Percentiles rank a stretch among this genome's conserved stretches.
phyloP scores from a whole-genome alignment of 2,797 vertebrate species.

The Acanthopagrus latus region DNA sequence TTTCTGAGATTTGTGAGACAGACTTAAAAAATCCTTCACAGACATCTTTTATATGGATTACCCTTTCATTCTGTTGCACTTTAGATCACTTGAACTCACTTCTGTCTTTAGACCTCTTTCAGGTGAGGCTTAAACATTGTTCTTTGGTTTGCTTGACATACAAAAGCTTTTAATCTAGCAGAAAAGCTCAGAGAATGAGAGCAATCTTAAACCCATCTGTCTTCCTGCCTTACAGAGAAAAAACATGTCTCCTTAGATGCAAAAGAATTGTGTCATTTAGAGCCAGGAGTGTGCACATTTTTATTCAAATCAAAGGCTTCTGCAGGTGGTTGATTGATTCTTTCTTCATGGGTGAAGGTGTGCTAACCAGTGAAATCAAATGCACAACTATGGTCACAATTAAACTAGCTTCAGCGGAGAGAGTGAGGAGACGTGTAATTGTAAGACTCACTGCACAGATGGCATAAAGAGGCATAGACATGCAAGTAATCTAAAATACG shows the following conservation, averaged over 20 bases:
- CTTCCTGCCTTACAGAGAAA: no score
- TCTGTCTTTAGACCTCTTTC: background rate
- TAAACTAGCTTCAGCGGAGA: background rate
- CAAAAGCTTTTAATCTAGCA: background rate
- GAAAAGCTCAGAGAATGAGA: background rate
- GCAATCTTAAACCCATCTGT: background rate
- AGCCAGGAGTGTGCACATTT: background rate
- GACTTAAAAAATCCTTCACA: background rate
- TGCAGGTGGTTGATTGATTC: background rate
- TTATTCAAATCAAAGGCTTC: background rate
- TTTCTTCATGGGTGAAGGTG: background rate
- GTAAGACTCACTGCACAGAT: background rate
- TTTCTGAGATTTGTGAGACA: background rate
- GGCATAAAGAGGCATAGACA: background rate
- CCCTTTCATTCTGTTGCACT: background rate
- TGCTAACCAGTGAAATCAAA: background rate
- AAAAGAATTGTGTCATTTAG: background rate
- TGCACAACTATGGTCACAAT: background rate
- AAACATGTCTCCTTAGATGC: background rate
- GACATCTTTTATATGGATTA: background rate
- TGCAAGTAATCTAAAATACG: constrained; percentile 13
- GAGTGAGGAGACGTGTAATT: background rate
- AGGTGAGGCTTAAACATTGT: background rate
- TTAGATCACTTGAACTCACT: background rate
- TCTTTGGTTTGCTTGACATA: background rate